Conservation (phyloP, 2,797 vertebrate species). For the Manis crassicaudata region DNA sequence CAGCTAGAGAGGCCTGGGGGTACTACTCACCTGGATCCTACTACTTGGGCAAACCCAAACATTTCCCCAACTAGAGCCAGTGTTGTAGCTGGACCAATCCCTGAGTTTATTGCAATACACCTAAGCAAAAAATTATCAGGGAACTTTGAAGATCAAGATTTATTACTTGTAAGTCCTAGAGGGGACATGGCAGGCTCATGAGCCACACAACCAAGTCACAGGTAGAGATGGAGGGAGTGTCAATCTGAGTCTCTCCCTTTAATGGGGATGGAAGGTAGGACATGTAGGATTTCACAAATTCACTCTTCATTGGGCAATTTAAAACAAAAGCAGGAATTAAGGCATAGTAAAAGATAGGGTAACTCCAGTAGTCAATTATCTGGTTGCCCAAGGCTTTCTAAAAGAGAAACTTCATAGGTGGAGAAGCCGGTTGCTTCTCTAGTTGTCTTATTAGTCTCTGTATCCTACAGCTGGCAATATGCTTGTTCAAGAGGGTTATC, state of each 20-base stretch:
- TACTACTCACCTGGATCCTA: fast-evolving
- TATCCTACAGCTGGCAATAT: background rate
- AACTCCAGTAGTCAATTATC: background rate
- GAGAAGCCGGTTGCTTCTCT: background rate
- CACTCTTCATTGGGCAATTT: background rate
- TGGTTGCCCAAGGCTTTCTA: background rate
- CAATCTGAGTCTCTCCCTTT: background rate
- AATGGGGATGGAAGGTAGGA: background rate
- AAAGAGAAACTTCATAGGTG: background rate
- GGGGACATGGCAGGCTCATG: background rate
- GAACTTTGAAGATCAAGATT: background rate
- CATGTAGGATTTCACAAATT: background rate
- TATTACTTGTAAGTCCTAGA: background rate
- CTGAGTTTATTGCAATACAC: background rate
- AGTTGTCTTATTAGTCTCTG: background rate
- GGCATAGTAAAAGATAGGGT: too few relatives aligned
- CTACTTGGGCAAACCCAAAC: background rate
- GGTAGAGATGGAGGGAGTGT: background rate
- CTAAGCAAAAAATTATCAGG: background rate
- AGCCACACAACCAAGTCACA: background rate
- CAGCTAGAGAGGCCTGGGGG: background rate
- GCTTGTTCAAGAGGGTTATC: background rate
- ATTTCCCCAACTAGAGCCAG: background rate
- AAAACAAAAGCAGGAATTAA: background rate
- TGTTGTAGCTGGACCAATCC: background rate